Evolutionary conservation across 2,888 invertebrate species (phyloP), one percentile per base, ranked within the genome.

Genomic region (Herminia tarsipennalis): DNA sequence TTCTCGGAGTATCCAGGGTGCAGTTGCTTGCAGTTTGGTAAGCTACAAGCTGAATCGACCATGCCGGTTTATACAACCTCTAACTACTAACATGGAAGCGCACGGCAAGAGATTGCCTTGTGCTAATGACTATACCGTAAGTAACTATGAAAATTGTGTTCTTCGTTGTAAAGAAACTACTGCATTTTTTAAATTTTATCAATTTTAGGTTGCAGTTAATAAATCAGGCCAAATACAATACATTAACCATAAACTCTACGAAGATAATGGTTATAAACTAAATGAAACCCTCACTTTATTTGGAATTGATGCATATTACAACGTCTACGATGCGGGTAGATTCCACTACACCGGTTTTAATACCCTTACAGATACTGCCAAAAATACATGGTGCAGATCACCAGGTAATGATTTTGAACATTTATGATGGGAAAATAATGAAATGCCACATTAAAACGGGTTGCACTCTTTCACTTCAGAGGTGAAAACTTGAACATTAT

Each of bases 21-120:
- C 94, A 0, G 88, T 93, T 9, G 94, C 94, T 0, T 93, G 94
- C 57, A 94, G 94, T 9, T 71, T 96, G 3, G 95, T 94, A 0
- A 92, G 94, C 1, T 72, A 90, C 45, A 92, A 92, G 53, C 78
- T 94, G 2, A 91, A 93, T 68, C 79, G 83, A 27, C 95, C 96
- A 0, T 94, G 95, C 0, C 90, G 94, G 39, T 86, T 96, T 40
- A 87, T 93, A 34, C 78, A 95, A 77, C 86, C 94, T 1, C 82
- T 96, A 35, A 92, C 93, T 39, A 92, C 93, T 12, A 94, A 93
- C 60, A 94, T 94, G 93, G 86, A 86, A 47, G 83, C 92, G 32
- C 61, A 91, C 2, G 94, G 94, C 0, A 94, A 93, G 56, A 76
- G 94, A 45, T 53, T 81, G 5, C 83, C 93, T 0, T 82, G 81